Conservation (phyloP, 2,113 vertebrate species). For the Megaceryle torquata region DNA sequence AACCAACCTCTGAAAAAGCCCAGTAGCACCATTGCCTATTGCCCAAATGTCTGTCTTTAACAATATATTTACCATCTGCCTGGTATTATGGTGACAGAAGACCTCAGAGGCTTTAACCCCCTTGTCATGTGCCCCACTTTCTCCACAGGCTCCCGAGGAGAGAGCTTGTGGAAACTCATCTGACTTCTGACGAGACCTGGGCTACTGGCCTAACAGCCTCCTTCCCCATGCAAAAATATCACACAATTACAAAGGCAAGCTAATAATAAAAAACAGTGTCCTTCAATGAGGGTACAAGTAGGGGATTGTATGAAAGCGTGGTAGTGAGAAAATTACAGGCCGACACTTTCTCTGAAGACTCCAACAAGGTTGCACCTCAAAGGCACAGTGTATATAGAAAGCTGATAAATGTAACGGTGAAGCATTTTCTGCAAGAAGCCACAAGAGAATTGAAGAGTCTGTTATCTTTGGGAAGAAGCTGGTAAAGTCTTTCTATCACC, state of each 20-base stretch:
- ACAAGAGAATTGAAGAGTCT: background rate
- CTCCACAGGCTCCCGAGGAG: background rate
- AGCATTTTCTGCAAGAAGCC: background rate
- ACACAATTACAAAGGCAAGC: background rate
- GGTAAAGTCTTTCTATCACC: background rate
- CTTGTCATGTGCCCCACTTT: rapidly evolving
- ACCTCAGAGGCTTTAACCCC: background rate
- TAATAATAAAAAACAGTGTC: background rate
- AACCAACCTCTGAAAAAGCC: background rate
- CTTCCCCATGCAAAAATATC: background rate
- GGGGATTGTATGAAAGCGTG: background rate
- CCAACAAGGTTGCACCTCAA: background rate
- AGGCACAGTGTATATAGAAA: background rate
- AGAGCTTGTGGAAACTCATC: background rate
- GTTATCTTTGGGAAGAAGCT: background rate
- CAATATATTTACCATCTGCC: background rate
- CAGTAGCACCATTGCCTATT: background rate
- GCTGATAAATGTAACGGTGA: background rate
- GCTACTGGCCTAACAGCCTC: background rate
- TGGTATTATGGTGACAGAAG: background rate
- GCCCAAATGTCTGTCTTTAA: background rate
- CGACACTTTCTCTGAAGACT: background rate
- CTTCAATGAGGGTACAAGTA: background rate
- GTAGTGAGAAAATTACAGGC: background rate
- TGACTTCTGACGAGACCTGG: background rate